phyloP scores from a whole-genome alignment of 2,113 vertebrate genomes.

The Baryphthengus martii region DNA sequence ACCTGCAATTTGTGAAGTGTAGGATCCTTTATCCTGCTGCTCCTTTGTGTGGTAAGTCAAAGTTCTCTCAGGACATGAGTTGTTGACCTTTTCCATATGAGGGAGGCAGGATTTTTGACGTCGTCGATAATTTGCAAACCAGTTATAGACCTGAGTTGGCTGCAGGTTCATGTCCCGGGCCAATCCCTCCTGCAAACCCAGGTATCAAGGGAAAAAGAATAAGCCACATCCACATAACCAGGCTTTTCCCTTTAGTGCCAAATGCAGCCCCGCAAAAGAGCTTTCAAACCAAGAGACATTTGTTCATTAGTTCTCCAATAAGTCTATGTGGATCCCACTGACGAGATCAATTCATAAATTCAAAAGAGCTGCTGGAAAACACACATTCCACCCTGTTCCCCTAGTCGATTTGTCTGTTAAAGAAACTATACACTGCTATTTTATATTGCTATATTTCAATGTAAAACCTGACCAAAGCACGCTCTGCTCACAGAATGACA shows the following conservation, averaged over 20 bases:
- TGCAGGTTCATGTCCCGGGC: slow-evolving; percentile 40
- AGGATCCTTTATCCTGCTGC: background rate
- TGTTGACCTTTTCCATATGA: background rate
- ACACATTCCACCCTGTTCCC: background rate
- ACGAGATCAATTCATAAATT: background rate
- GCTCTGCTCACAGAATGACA: background rate
- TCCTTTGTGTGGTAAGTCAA: background rate
- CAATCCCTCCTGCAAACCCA: slow-evolving; percentile 53
- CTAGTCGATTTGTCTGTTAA: background rate
- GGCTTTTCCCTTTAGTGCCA: background rate
- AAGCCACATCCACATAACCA: background rate
- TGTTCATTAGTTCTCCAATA: rapidly evolving
- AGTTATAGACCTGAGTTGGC: slow-evolving; percentile 62
- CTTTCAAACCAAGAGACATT: background rate
- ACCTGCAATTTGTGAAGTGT: background rate
- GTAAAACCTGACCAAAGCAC: background rate
- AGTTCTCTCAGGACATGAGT: background rate
- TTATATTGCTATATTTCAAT: background rate
- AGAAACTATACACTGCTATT: background rate
- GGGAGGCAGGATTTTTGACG: background rate
- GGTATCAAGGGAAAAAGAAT: background rate
- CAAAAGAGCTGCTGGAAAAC: background rate
- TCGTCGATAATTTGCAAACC: slow-evolving; percentile 72
- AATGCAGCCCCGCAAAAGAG: background rate
- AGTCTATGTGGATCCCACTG: rapidly evolving